Base-by-base conservation (phyloP, 1,140 invertebrate genomes). In the Trissolcus basalis region DNA sequence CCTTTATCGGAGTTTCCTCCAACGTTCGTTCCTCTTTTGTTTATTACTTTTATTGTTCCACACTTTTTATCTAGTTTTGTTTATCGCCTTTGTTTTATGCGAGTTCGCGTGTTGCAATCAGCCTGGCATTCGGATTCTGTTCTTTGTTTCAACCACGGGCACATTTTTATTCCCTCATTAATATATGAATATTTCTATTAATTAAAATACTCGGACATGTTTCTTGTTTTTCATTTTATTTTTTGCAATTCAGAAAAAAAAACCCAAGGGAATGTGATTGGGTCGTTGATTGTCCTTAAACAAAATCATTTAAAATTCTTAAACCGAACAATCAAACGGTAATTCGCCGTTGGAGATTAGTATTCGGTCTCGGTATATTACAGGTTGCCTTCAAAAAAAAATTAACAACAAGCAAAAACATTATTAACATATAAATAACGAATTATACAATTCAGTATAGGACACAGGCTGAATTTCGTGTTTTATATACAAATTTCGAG, bases 381-480 rank as follows among this genome's bases (percentile, higher is more conserved):
- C 49, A n/a, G 49, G 2, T 27, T 39, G 55, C 19, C 19, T 27
- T 27, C 19, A 27, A 27, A 27, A 27, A n/a, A n/a, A 27, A 27
- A 27, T 27, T 1, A 27, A 27, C 19, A 1, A 27, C 19, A 27
- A 1, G 47, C 50, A 54, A 48, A 54, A 55, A 61, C 53, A 51
- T 39, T 64, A 72, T 64, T 72, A 59, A 58, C 54, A 64, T 72
- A 72, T 48, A 54, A 72, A 72, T 65, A 72, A 65, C 59, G 54
- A 71, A 71, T 71, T 59, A 58, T 64, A 63, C 51, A 50, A 63
- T 55, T 60, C 16, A 11, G 19, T 15, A 9, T 36, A 48, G 41
- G 27, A 27, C 13, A 48, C 15, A 6, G 51, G 10, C 43, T 33
- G 47, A 59, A 59, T 69, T 69, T 69, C 43, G 56, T 48, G 41